Conservation (phyloP, 2,888 invertebrate species). For the Lasioglossum pauxillum region DNA sequence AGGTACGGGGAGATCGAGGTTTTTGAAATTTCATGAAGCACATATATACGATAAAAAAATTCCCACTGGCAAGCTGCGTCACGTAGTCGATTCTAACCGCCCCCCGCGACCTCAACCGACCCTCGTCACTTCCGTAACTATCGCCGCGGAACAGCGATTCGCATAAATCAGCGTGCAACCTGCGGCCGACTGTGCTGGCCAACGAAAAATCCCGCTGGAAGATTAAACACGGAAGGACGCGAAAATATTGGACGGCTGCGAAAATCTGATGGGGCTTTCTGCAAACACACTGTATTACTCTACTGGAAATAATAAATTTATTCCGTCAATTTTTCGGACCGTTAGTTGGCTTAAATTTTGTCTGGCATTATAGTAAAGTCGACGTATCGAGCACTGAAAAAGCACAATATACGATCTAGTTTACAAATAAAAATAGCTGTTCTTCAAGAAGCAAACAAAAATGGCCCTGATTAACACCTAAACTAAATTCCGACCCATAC, state of each 20-base stretch:
- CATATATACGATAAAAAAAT: not conserved
- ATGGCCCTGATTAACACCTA: not conserved
- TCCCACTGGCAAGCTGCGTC: not conserved
- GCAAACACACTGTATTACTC: not conserved
- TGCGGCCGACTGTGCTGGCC: not conserved
- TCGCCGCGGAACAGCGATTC: constrained; percentile 11
- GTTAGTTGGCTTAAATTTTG: not conserved
- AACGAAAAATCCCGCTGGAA: constrained; percentile 27
- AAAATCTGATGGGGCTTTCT: constrained; percentile 1
- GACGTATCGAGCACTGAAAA: not conserved
- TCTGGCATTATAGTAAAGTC: not conserved
- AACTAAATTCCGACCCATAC: not conserved
- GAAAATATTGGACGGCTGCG: constrained; percentile 21
- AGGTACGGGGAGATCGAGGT: not conserved
- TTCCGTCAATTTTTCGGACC: not conserved
- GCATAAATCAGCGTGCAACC: constrained; percentile 19
- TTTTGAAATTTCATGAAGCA: not conserved
- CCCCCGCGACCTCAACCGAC: constrained; percentile 5
- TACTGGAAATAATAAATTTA: not conserved
- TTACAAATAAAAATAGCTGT: not conserved
- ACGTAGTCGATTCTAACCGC: not conserved
- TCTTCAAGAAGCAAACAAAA: not conserved
- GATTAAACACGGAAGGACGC: constrained; percentile 34
- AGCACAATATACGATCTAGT: not conserved
- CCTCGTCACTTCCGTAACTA: constrained; percentile 18